phyloP scores from a whole-genome alignment of 2,113 vertebrate species.

The Jacana jacana region DNA sequence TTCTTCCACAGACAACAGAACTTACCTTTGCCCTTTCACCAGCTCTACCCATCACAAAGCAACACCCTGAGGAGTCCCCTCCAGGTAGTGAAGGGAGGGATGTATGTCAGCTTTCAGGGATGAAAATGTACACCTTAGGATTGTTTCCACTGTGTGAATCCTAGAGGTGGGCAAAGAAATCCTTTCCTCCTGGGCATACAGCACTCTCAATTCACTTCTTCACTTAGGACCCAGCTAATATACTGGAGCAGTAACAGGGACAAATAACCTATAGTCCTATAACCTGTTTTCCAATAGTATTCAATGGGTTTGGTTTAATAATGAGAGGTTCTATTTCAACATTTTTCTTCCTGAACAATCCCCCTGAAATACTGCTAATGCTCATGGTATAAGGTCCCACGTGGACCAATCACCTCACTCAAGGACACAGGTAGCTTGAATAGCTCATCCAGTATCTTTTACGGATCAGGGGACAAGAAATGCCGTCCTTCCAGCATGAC shows the following conservation, averaged over 20 bases:
- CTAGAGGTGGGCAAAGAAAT: neutral
- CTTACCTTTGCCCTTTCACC: neutral
- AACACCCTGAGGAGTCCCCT: neutral
- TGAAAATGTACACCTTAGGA: neutral
- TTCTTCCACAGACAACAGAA: neutral
- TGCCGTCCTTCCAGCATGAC: constrained; percentile 27
- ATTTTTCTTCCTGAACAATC: neutral
- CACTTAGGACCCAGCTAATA: neutral
- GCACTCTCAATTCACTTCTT: neutral
- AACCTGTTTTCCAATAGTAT: neutral
- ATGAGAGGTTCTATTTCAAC: neutral
- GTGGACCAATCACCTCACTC: neutral
- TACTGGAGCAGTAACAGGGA: neutral
- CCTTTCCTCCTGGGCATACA: neutral
- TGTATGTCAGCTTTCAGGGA: too few species aligned
- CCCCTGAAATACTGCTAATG: neutral
- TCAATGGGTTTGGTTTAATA: neutral
- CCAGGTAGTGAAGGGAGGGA: neutral
- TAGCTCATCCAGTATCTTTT: constrained; percentile 4
- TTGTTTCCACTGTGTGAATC: neutral
- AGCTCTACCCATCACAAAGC: neutral
- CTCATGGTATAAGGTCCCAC: neutral
- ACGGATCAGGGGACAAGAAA: neutral
- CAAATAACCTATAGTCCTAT: neutral
- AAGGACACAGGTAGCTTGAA: constrained; percentile 18